phyloP scores from a whole-genome alignment of 2,797 vertebrate genomes.

The Lateolabrax maculatus region DNA sequence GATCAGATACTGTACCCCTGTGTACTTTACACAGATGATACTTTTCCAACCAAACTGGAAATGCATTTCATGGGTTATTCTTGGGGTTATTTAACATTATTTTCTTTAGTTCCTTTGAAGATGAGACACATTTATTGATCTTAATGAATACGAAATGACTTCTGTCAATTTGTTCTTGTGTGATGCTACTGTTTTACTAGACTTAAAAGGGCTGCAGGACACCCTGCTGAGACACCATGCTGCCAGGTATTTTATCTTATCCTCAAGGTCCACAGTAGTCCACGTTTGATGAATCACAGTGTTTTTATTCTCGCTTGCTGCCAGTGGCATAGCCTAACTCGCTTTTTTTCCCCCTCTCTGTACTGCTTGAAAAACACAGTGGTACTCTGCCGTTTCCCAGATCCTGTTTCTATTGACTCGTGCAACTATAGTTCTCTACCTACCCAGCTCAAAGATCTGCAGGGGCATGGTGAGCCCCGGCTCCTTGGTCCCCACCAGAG shows the following conservation, averaged over 20 bases:
- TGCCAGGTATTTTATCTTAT: not conserved
- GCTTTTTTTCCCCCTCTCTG: not conserved
- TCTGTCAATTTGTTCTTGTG: not conserved
- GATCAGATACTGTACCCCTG: conserved; percentile 14
- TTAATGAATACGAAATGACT: not conserved
- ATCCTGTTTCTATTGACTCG: not conserved
- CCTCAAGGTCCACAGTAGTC: not conserved
- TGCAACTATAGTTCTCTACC: not conserved
- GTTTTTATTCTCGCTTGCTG: not conserved
- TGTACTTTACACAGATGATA: conserved; percentile 3
- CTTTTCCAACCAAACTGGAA: not conserved
- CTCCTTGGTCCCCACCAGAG: conserved; percentile 78
- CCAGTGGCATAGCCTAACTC: not conserved
- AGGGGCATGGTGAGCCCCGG: conserved; percentile 83
- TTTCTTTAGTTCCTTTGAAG: conserved; percentile 23
- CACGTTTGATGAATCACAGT: not conserved
- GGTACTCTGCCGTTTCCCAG: no score
- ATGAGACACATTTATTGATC: conserved; percentile 14
- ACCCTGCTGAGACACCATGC: not conserved
- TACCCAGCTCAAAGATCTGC: conserved; percentile 88
- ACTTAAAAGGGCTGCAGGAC: not conserved
- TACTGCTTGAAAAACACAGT: not conserved
- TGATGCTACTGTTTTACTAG: not conserved
- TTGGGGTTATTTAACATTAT: not conserved
- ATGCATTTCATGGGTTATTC: conserved; percentile 5